Base-by-base conservation (phyloP, 2,797 vertebrate genomes). In the Darevskia nairensis region DNA sequence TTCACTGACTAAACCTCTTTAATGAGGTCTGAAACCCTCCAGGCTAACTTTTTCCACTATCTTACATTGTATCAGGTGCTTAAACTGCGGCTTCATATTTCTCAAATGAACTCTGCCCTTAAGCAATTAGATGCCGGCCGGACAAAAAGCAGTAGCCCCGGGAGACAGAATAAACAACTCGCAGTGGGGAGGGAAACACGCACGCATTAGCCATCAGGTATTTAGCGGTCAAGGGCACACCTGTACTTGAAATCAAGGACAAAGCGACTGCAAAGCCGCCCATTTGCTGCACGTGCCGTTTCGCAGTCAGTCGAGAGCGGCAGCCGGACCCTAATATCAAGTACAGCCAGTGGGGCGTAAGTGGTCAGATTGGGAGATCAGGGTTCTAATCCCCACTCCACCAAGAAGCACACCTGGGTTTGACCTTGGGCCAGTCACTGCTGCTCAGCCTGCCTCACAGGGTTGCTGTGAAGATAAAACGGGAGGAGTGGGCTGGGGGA, bases 21-120 rank as follows among this genome's bases (percentile, higher is more conserved):
- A 84, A 71, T 72, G 21, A 79, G 35, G 17, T 50, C 66, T 79
- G 66, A 84, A 79, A 71, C 64, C 86, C 41, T 76, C n/a, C 15
- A 71, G 75, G 66, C 27, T 41, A 78, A 39, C 44, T 29, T 88
- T 64, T 83, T 39, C 46, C 35, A 69, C 29, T 84, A 84, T 71
- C 46, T 88, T 84, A 39, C 66, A 61, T 32, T 75, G 39, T 75
- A 82, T 82, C 55, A 50, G 39, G 29, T 68, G n/a, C 29, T 55
- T 76, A 75, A 87, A 81, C 4, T 32, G 29, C 80, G 35, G 55
- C 35, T n/a, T 82, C 86, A 35, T 82, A 76, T 76, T 87, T 82
- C 59, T 75, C 71, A 64, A 29, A 82, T 66, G 80, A 87, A 66
- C 71, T 82, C 29, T 82, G 74, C 46, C 44, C 32, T 78, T 78